Evolutionary conservation across 2,888 invertebrate genomes (phyloP).

Genomic region (Orgyia antiqua): DNA sequence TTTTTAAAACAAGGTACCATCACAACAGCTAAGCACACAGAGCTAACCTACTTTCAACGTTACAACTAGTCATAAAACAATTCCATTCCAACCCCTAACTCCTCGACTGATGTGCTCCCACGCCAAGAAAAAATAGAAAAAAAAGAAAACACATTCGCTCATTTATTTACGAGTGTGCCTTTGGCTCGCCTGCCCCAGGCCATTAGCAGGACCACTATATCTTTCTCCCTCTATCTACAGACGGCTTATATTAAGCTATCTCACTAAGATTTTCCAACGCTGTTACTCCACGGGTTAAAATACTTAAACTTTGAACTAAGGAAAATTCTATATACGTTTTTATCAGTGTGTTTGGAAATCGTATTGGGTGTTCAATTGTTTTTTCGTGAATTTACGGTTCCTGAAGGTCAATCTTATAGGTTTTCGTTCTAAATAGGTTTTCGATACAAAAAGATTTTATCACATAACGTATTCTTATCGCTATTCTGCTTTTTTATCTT

Average conservation of each 20-base stretch:
- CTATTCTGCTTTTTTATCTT: no score
- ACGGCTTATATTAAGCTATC: constrained; percentile 41
- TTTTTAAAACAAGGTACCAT: constrained; percentile 14
- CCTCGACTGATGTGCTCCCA: constrained; percentile 23
- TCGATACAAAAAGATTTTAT: not conserved
- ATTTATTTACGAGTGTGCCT: constrained; percentile 62
- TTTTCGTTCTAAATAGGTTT: not conserved
- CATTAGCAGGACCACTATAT: constrained; percentile 55
- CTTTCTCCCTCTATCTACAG: constrained; percentile 39
- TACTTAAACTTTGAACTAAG: constrained; percentile 48
- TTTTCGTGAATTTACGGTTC: constrained; percentile 18
- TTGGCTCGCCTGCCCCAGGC: constrained; percentile 49
- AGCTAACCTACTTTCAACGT: constrained; percentile 30
- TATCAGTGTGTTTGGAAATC: constrained; percentile 21
- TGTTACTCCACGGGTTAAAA: constrained; percentile 45
- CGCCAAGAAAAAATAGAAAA: constrained; percentile 39
- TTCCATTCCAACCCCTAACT: constrained; percentile 24
- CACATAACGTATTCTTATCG: not conserved
- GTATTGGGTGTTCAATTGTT: constrained; percentile 24
- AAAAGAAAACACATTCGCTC: constrained; percentile 49
- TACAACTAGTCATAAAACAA: constrained; percentile 34
- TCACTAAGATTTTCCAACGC: constrained; percentile 43
- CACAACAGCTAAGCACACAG: constrained; percentile 20
- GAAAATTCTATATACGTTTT: constrained; percentile 29
- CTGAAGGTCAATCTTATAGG: not conserved